phyloP scores from a whole-genome alignment of 2,113 vertebrate genomes.

The Phyllostomus hastatus region DNA sequence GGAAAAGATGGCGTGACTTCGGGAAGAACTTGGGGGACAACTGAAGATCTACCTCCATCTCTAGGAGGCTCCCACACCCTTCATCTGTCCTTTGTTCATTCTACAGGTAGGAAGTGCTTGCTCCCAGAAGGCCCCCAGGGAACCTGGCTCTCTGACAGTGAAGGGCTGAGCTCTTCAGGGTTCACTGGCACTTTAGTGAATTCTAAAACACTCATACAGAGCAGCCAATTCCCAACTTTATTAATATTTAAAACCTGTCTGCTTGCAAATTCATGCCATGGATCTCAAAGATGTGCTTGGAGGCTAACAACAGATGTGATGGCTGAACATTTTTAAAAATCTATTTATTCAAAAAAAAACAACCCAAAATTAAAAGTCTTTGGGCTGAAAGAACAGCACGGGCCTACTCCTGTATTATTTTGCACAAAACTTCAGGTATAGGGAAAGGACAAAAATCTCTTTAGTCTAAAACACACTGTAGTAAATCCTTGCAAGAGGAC shows the following conservation, averaged over 20 bases:
- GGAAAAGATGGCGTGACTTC: neutral
- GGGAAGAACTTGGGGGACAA: neutral
- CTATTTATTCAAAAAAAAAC: neutral
- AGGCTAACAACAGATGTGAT: conserved; percentile 23
- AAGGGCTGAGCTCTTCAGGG: neutral
- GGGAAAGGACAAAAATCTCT: neutral
- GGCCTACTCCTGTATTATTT: neutral
- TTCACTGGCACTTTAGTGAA: neutral
- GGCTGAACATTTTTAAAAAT: neutral
- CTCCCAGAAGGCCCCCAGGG: neutral
- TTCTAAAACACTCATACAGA: conserved; percentile 25
- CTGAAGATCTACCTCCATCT: neutral
- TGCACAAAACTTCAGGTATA: neutral
- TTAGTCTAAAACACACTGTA: neutral
- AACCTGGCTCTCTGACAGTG: neutral
- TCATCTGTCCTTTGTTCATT: neutral
- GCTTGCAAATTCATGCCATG: conserved; percentile 49
- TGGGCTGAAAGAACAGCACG: neutral
- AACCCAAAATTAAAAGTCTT: neutral
- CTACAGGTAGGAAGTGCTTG: neutral
- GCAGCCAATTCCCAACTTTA: conserved; percentile 18
- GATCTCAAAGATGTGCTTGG: conserved; percentile 27
- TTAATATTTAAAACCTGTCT: conserved; percentile 62
- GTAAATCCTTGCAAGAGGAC: neutral
- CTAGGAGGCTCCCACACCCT: neutral